These are phyloP conservation scores for Drosophila lowei DNA, from an alignment of 1,140 invertebrate genomes.

Conservation along the genomic window DNA sequence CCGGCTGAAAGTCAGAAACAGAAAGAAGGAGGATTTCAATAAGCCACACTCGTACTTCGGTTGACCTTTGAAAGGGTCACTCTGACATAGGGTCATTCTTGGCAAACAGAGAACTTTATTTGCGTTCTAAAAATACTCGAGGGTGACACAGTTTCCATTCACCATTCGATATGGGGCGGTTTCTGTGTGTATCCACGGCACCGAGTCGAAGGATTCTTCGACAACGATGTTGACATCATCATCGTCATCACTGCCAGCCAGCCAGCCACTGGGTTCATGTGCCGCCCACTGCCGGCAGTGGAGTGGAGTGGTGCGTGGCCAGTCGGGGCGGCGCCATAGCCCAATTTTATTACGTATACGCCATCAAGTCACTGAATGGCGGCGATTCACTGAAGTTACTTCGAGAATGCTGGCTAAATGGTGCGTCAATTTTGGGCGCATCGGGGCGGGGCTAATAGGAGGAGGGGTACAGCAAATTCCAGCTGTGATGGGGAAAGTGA, in stretches of 20 bases:
- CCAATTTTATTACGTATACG: conserved; percentile 65
- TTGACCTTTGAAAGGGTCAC: conserved; percentile 38
- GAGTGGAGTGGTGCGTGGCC: conserved; percentile 29
- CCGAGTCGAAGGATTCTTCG: background rate
- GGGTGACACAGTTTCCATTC: conserved; percentile 40
- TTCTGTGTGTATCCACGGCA: conserved; percentile 1
- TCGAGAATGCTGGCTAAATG: conserved; percentile 15
- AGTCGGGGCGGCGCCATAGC: conserved; percentile 59
- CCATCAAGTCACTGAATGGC: conserved; percentile 3
- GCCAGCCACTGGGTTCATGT: conserved; percentile 16
- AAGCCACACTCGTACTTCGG: background rate
- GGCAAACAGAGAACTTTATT: conserved; percentile 18
- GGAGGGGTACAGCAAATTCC: no score
- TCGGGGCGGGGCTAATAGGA: no score
- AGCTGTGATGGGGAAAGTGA: no score
- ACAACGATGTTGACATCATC: conserved; percentile 65
- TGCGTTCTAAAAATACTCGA: conserved; percentile 20
- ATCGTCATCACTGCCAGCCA: conserved; percentile 9
- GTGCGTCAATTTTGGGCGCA: background rate
- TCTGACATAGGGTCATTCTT: background rate
- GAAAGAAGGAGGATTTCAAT: background rate
- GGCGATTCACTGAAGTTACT: background rate
- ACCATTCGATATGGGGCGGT: background rate
- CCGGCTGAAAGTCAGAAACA: conserved; percentile 31
- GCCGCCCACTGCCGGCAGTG: conserved; percentile 23